A percentile compares a stretch with the other conserved stretches of the same genome.
phyloP scores from a whole-genome alignment of 2,797 vertebrate species.

The Brachyrhaphis roseni region DNA sequence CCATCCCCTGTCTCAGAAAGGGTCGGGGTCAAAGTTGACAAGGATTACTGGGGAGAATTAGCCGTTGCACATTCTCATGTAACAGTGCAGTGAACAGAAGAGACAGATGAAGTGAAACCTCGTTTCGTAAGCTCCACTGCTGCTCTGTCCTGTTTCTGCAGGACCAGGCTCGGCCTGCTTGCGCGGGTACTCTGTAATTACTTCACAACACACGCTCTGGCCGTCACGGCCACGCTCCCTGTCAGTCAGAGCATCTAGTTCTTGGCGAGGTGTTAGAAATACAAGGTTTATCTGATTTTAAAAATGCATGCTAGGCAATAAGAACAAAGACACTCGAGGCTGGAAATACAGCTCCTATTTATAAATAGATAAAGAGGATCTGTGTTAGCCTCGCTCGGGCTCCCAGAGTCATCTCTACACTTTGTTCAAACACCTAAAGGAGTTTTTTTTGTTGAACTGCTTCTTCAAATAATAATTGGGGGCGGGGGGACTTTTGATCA shows the following conservation, averaged over 20 bases:
- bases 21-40: slow-evolving; percentile 67
- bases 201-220: slow-evolving; percentile 61
- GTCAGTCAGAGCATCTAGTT: slow-evolving; percentile 67
- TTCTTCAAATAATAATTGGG: slow-evolving; percentile 10
- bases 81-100: slow-evolving; percentile 40
- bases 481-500: slow-evolving; percentile 6
- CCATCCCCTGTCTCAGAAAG: slow-evolving; percentile 62
- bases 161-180: slow-evolving; percentile 41
- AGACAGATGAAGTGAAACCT: slow-evolving; percentile 60
- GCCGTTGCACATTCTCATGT: slow-evolving; percentile 60
- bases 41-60: slow-evolving; percentile 67
- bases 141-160: slow-evolving; percentile 45
- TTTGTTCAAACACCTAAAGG: slow-evolving; percentile 30
- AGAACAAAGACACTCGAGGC: slow-evolving; percentile 64
- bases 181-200: slow-evolving; percentile 77
- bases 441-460: slow-evolving; percentile 14
- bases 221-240: slow-evolving; percentile 50
- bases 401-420: slow-evolving; percentile 48
- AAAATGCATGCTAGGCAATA: slow-evolving; percentile 73
- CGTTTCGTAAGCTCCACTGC: slow-evolving; percentile 40
- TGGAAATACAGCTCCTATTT: slow-evolving; percentile 66
- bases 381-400: slow-evolving; percentile 44
- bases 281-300: slow-evolving; percentile 66
- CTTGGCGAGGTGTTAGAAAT: slow-evolving; percentile 63
- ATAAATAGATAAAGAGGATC: slow-evolving; percentile 76